Evolutionary conservation across 2,888 invertebrate species (phyloP), one percentile per base, ranked within the genome.

Genomic region (Automeris io): DNA sequence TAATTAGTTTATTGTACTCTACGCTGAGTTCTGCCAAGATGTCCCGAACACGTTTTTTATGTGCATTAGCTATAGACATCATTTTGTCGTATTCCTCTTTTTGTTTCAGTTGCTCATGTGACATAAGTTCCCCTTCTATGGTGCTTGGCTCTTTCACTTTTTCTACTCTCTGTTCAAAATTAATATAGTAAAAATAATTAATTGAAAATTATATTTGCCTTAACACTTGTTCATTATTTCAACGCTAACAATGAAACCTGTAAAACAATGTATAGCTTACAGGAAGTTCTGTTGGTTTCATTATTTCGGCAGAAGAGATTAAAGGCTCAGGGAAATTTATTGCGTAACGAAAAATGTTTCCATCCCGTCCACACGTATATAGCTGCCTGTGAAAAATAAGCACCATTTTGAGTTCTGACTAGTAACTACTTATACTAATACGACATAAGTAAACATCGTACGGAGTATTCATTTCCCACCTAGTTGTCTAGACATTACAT

Each of bases 331-430:
- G 40, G 41, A 88, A 88, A 45, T 88, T 81, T 56, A 91, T 90
- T 1, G 65, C 55, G 55, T 90, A 95, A 0, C 91, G 88, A 61
- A 95, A 95, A 35, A 95, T 85, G 61, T 95, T 94, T 3, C 94
- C 94, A 67, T 95, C 95, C 11, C 85, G 61, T 0, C 95, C 95
- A 53, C 91, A 89, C 0, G 91, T 88, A 40, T 90, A 89, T 5
- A 93, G 46, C 11, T 47, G 52, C 7, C 83, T 86, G 52, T 2
- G 51, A 12, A 36, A 39, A 66, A 66, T 32, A 21, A 12, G 35
- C 33, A 33, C 32, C 42, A 38, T 16, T 4, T 16, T 32, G n/a
- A 32, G 13, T 11, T 6, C n/a, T n/a, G 9, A 3, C 3, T 29
- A 9, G n/a, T 11, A 29, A 29, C 5, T 6, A 8, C 3, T 9